Percentiles rank a stretch among this genome's conserved stretches.
phyloP scores from a whole-genome alignment of 2,888 invertebrate species.

The Eupeodes luniger region DNA sequence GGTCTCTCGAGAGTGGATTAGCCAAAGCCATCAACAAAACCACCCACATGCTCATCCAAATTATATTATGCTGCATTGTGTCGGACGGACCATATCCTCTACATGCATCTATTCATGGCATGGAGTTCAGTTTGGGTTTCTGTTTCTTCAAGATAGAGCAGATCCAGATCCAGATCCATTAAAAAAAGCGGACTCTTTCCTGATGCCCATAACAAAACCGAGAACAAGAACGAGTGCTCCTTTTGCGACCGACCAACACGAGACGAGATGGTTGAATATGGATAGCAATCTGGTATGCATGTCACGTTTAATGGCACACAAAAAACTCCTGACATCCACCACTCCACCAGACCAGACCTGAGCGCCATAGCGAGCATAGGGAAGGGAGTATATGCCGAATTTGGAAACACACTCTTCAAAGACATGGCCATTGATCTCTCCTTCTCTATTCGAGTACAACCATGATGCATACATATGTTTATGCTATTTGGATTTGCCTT shows the following conservation, averaged over 20 bases:
- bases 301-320: slow-evolving; percentile 75
- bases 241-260: slow-evolving; percentile 59
- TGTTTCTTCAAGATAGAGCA: slow-evolving; percentile 43
- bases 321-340: slow-evolving; percentile 43
- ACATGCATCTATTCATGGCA: slow-evolving; percentile 54
- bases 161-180: slow-evolving; percentile 30
- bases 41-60: slow-evolving; percentile 30
- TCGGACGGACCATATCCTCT: slow-evolving; percentile 22
- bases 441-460: background rate
- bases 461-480: background rate
- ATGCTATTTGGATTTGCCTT: slow-evolving; percentile 31
- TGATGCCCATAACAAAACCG: slow-evolving; percentile 54
- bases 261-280: slow-evolving; percentile 59
- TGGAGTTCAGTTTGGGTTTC: slow-evolving; percentile 23
- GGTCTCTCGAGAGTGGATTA: slow-evolving; percentile 69
- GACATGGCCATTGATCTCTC: slow-evolving; percentile 64
- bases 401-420: slow-evolving; percentile 52
- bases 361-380: background rate
- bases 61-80: slow-evolving; percentile 58
- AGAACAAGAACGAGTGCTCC: slow-evolving; percentile 64
- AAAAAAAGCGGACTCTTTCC: slow-evolving; percentile 35
- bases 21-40: slow-evolving; percentile 39
- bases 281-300: slow-evolving; percentile 60
- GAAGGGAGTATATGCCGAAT: slow-evolving; percentile 28
- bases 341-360: slow-evolving; percentile 1